Evolutionary conservation across 2,797 vertebrate species (phyloP).

Genomic region (Synaphobranchus kaupii): DNA sequence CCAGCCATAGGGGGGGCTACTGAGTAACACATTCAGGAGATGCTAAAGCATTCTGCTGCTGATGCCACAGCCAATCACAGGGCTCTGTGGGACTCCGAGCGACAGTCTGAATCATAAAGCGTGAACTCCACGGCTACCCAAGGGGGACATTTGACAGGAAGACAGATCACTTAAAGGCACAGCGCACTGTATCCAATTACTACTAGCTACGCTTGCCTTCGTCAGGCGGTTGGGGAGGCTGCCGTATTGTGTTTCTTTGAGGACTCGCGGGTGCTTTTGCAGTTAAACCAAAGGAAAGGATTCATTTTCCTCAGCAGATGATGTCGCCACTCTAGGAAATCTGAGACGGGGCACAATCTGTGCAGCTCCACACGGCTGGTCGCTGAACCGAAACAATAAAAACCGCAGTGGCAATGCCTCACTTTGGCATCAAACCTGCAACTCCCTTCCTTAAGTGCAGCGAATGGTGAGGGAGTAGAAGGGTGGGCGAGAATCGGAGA

Average conservation of each 20-base stretch:
- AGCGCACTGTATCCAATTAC: too few relatives aligned
- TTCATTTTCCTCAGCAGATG: background rate
- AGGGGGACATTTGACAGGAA: too few relatives aligned
- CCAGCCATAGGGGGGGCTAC: too few relatives aligned
- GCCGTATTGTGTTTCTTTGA: background rate
- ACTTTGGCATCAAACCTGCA: background rate
- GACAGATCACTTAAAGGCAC: too few relatives aligned
- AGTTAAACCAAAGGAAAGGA: background rate
- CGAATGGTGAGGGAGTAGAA: too few relatives aligned
- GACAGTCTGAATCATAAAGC: too few relatives aligned
- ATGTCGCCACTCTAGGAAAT: background rate
- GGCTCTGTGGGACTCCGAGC: too few relatives aligned
- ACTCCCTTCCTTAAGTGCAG: background rate
- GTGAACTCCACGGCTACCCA: too few relatives aligned
- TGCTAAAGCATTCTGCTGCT: too few relatives aligned
- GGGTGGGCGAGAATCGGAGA: too few relatives aligned
- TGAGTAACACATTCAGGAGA: too few relatives aligned
- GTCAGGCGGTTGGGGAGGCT: background rate
- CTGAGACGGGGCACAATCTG: background rate
- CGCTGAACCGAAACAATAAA: background rate
- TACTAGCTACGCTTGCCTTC: background rate
- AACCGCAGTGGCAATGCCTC: background rate
- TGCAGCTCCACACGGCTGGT: background rate
- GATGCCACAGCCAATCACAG: too few relatives aligned
- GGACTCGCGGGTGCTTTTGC: background rate